Conservation (phyloP, 2,888 invertebrate genomes). For the Cepaea hortensis region DNA sequence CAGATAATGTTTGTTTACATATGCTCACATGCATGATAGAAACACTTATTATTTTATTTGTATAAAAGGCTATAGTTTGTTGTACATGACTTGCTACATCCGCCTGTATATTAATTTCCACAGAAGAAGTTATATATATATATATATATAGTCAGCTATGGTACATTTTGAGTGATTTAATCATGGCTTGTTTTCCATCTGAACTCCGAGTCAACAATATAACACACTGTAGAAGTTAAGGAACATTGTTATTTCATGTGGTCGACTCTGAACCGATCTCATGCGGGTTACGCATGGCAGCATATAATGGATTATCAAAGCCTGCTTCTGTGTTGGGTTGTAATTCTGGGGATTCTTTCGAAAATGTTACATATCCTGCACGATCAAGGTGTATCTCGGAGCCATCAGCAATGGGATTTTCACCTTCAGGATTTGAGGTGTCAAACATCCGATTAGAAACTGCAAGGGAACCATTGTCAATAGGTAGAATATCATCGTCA, state of each 20-base stretch:
- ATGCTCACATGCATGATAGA: too few relatives aligned
- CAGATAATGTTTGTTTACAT: too few relatives aligned
- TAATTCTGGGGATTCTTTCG: conserved; percentile 52
- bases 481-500: conserved; percentile 61
- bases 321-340: conserved; percentile 54
- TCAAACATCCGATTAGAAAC: conserved; percentile 67
- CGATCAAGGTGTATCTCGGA: conserved; percentile 56
- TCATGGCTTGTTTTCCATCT: too few relatives aligned
- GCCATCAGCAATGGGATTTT: conserved; percentile 50
- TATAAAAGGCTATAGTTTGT: too few relatives aligned
- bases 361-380: conserved; percentile 61
- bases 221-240: background rate
- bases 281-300: conserved; percentile 37
- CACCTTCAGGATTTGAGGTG: conserved; percentile 52
- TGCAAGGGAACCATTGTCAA: conserved; percentile 61
- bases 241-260: background rate
- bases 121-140: too few relatives aligned
- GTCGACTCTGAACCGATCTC: conserved; percentile 18
- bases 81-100: too few relatives aligned
- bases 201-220: background rate
- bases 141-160: too few relatives aligned
- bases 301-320: conserved; percentile 68
- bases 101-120: too few relatives aligned
- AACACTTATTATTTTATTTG: too few relatives aligned
- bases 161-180: too few relatives aligned